These are phyloP conservation scores for Chorisops tibialis DNA, from an alignment of 2,888 invertebrate genomes.

Conservation along the genomic window DNA sequence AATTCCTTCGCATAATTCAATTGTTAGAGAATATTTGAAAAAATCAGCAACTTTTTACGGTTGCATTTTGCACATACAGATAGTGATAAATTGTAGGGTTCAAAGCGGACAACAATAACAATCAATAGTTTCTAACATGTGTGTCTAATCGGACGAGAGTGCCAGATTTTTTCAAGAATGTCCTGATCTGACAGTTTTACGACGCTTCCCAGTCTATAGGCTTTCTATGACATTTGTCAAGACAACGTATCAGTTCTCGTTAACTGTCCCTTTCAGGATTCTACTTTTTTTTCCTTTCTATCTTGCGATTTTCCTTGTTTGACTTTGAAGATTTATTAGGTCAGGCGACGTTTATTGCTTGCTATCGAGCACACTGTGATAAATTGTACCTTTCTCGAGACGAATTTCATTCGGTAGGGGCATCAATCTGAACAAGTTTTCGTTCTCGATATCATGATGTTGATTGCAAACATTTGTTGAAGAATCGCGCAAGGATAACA, in stretches of 20 bases:
- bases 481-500: too few relatives aligned
- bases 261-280: slow-evolving; percentile 5
- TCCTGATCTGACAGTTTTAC: slow-evolving; percentile 13
- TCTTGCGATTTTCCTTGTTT: slow-evolving; percentile 7
- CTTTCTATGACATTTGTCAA: slow-evolving; percentile 13
- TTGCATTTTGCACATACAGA: too few relatives aligned
- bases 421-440: not conserved
- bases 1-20: too few relatives aligned
- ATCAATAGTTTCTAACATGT: too few relatives aligned
- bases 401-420: not conserved
- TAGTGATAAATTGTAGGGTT: too few relatives aligned
- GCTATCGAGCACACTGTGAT: slow-evolving; percentile 6
- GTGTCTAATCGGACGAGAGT: too few relatives aligned
- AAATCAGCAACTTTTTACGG: too few relatives aligned
- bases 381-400: slow-evolving; percentile 7
- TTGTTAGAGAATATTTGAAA: too few relatives aligned
- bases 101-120: too few relatives aligned
- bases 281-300: slow-evolving; percentile 16
- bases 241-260: not conserved
- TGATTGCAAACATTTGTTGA: too few relatives aligned
- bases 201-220: not conserved
- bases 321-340: slow-evolving; percentile 22
- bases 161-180: slow-evolving; percentile 1
- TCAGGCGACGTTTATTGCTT: slow-evolving; percentile 13
- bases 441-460: too few relatives aligned